These are phyloP conservation scores for Calephelis virginiensis DNA, from an alignment of 1,140 invertebrate species.

Conservation along the genomic window DNA sequence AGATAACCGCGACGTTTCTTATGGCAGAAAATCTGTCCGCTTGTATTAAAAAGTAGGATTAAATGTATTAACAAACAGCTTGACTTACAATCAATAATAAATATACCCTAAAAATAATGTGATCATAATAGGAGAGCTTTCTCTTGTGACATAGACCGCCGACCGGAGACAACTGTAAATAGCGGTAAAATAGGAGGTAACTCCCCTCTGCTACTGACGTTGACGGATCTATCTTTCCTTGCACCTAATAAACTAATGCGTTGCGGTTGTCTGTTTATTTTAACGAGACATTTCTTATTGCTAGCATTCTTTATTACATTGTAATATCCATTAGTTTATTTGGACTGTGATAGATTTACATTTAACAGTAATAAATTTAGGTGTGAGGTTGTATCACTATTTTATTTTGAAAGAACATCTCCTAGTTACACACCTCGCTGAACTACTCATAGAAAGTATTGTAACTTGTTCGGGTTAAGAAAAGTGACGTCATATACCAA, in stretches of 20 bases:
- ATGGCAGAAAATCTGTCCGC: neutral
- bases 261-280: slow-evolving; percentile 41
- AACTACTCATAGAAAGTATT: too few species aligned
- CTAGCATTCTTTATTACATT: slow-evolving; percentile 10
- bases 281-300: slow-evolving; percentile 31
- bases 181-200: slow-evolving; percentile 60
- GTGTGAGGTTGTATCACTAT: too few species aligned
- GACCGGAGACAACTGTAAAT: slow-evolving; percentile 58
- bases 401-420: too few species aligned
- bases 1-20: too few species aligned
- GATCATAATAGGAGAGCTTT: neutral
- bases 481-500: too few species aligned
- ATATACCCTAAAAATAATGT: too few species aligned
- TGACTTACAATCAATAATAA: too few species aligned
- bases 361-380: slow-evolving; percentile 1
- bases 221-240: slow-evolving; percentile 61
- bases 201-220: slow-evolving; percentile 49
- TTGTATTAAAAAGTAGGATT: too few species aligned
- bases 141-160: slow-evolving; percentile 31
- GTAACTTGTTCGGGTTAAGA: too few species aligned
- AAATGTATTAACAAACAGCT: too few species aligned
- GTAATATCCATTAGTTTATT: slow-evolving; percentile 2
- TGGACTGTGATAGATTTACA: neutral
- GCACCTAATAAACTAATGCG: slow-evolving; percentile 69
- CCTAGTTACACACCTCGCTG: too few species aligned